Evolutionary conservation across 2,113 vertebrate species (phyloP).

Genomic region (Clarias macrocephalus): DNA sequence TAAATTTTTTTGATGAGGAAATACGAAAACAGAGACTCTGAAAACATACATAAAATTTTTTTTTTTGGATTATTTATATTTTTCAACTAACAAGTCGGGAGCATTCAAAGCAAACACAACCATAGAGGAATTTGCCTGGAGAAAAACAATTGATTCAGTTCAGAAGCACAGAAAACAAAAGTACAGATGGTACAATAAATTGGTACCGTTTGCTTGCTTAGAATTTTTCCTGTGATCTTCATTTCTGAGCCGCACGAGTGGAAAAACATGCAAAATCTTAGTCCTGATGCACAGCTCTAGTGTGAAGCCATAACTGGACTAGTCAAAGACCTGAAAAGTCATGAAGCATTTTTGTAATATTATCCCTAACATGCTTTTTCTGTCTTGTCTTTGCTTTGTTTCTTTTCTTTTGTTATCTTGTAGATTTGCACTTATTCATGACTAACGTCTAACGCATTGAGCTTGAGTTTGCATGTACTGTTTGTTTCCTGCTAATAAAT

Average conservation of each 20-base stretch:
- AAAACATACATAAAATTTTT: no score
- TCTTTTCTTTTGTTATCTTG: neutral
- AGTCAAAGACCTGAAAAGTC: neutral
- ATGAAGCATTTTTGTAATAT: neutral
- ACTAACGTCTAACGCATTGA: slow-evolving; percentile 10
- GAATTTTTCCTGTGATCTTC: neutral
- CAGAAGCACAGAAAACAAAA: neutral
- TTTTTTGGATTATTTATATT: no score
- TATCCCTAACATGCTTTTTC: neutral
- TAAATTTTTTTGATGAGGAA: no score
- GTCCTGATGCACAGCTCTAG: neutral
- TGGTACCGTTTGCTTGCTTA: neutral
- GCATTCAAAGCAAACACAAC: neutral
- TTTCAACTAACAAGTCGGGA: neutral
- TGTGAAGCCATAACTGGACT: neutral
- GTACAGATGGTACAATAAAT: neutral
- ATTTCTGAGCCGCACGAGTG: neutral
- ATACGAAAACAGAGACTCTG: no score
- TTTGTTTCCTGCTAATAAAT: neutral
- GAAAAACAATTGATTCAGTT: neutral
- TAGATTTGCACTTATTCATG: neutral
- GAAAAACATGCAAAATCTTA: neutral
- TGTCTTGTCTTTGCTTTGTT: neutral
- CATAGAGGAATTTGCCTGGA: neutral
- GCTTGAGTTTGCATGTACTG: neutral